phyloP scores from a whole-genome alignment of 1,140 invertebrate species.

The Lepidurus arcticus region DNA sequence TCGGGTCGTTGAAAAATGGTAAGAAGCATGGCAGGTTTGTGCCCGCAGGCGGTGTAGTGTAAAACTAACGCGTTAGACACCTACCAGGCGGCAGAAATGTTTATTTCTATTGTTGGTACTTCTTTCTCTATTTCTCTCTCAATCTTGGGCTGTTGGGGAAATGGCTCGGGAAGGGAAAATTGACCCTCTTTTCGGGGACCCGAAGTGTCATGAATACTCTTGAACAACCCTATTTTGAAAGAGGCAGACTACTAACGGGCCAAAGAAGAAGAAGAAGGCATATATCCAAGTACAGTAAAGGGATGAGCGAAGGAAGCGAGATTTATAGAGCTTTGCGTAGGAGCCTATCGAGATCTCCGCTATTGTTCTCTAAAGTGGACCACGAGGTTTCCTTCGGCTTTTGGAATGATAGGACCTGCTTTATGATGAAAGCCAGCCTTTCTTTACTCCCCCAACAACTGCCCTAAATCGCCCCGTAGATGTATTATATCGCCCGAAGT shows the following conservation, averaged over 20 bases:
- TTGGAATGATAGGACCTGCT: neutral
- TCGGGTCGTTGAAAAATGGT: too few relatives aligned
- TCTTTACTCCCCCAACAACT: slow-evolving; percentile 8
- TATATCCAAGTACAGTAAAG: slow-evolving; percentile 8
- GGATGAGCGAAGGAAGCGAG: neutral
- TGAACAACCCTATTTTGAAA: neutral
- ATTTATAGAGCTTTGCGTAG: slow-evolving; percentile 9
- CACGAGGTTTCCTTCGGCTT: neutral
- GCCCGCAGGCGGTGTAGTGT: too few relatives aligned
- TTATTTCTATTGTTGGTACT: too few relatives aligned
- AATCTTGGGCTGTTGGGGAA: neutral
- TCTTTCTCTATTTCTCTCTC: too few relatives aligned
- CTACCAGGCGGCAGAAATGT: too few relatives aligned
- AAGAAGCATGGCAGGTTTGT: too few relatives aligned
- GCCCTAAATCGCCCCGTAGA: neutral
- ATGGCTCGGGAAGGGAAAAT: neutral
- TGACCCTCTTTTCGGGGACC: neutral
- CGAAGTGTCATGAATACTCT: neutral
- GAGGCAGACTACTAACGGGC: neutral
- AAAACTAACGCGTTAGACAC: too few relatives aligned
- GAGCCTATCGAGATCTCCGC: slow-evolving; percentile 6
- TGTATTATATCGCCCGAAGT: neutral
- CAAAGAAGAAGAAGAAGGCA: neutral
- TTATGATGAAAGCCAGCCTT: slow-evolving; percentile 22
- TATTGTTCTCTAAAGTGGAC: slow-evolving; percentile 22